Evolutionary conservation across 1,140 invertebrate genomes (phyloP).

Genomic region (Halotydeus destructor): DNA sequence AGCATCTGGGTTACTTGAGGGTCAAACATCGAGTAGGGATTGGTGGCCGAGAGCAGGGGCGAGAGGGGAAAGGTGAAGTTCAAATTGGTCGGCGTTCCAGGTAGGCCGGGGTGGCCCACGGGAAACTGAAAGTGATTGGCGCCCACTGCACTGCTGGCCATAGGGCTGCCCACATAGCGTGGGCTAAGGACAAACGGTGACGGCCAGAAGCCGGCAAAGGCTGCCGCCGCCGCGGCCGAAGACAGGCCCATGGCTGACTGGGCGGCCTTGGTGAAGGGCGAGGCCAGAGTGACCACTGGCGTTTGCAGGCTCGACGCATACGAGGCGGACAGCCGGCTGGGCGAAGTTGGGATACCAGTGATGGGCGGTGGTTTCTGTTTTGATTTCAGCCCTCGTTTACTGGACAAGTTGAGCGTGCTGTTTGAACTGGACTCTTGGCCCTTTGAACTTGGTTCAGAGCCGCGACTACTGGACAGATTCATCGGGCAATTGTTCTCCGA

Average conservation of each 20-base stretch:
- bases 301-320: constrained; percentile 19
- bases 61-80: constrained; percentile 3
- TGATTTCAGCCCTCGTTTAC: constrained; percentile 9
- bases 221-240: constrained; percentile 11
- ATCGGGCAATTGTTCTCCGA: not conserved
- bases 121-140: constrained; percentile 20
- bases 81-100: constrained; percentile 9
- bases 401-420: not conserved
- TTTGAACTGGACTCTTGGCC: no score
- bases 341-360: constrained; percentile 12
- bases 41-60: constrained; percentile 15
- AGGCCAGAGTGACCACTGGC: constrained; percentile 19
- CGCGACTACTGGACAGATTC: constrained; percentile 2
- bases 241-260: constrained; percentile 14
- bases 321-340: constrained; percentile 8
- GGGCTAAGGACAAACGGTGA: constrained; percentile 12
- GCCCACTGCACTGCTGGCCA: not conserved
- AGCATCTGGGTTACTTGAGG: constrained; percentile 18
- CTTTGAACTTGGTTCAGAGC: not conserved
- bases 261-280: constrained; percentile 18
- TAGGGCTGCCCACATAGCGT: constrained; percentile 7
- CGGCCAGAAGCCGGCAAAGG: constrained; percentile 18
- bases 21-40: constrained; percentile 18
- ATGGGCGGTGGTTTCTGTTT: constrained; percentile 21
- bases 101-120: constrained; percentile 3